These are phyloP conservation scores for Dugesia japonica DNA, from an alignment of 2,888 invertebrate genomes.

Conservation along the genomic window DNA sequence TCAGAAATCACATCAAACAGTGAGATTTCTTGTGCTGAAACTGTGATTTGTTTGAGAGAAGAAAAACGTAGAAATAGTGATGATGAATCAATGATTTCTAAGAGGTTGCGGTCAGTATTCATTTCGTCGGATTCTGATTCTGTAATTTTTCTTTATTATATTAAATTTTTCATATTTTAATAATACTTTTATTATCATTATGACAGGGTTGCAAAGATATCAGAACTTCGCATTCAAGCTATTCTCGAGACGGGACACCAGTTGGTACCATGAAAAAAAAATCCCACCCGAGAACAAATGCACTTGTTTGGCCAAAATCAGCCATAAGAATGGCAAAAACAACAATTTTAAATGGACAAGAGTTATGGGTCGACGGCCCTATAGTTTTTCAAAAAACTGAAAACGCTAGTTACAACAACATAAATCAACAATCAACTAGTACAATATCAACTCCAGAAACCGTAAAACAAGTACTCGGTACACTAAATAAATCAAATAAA, in stretches of 20 bases:
- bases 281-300: background rate
- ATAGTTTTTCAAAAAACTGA: background rate
- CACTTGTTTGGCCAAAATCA: background rate
- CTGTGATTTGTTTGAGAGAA: background rate
- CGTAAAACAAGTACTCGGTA: background rate
- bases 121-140: constrained; percentile 5
- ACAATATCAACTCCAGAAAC: constrained; percentile 1
- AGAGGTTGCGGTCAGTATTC: background rate
- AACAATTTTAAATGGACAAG: background rate
- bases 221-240: background rate
- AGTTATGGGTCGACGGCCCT: background rate
- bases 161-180: too few species aligned
- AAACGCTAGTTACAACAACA: background rate
- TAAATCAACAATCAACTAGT: background rate
- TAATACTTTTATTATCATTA: too few species aligned
- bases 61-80: background rate
- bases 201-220: background rate
- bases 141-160: too few species aligned
- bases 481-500: background rate
- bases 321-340: background rate
- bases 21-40: background rate
- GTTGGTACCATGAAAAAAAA: background rate
- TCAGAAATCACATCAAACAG: constrained; percentile 14
- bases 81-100: constrained; percentile 14
- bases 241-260: background rate